A percentile compares a stretch with the other conserved stretches of the same genome.
These are phyloP conservation scores for Byasa hedistus DNA, from an alignment of 2,888 invertebrate genomes.

Conservation along the genomic window DNA sequence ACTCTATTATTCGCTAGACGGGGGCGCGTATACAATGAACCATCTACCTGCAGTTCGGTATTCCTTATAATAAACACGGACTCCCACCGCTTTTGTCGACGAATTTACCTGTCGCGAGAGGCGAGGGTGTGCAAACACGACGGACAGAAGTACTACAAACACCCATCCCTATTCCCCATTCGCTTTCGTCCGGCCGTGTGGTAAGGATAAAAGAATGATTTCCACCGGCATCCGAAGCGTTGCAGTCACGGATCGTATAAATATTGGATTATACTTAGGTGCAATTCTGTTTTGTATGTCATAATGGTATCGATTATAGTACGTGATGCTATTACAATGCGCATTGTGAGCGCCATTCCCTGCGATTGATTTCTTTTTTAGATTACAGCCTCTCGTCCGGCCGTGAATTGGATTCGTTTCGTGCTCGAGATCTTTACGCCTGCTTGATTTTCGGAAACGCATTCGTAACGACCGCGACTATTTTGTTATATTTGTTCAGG, in stretches of 20 bases:
- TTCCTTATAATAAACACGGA: constrained; percentile 68
- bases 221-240: constrained; percentile 43
- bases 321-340: constrained; percentile 78
- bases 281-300: constrained; percentile 75
- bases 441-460: constrained; percentile 52
- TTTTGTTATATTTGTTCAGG: constrained; percentile 30
- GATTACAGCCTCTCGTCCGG: constrained; percentile 62
- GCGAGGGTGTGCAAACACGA: constrained; percentile 67
- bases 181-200: constrained; percentile 20
- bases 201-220: constrained; percentile 40
- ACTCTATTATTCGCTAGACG: constrained; percentile 69
- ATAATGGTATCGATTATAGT: constrained; percentile 77
- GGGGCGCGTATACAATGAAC: constrained; percentile 63
- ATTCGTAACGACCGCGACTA: constrained; percentile 35
- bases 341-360: constrained; percentile 62
- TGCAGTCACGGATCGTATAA: constrained; percentile 71
- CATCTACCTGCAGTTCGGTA: constrained; percentile 71
- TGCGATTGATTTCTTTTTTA: constrained; percentile 67
- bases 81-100: constrained; percentile 69
- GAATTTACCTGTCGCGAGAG: constrained; percentile 70
- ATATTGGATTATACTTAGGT: constrained; percentile 79
- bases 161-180: constrained; percentile 41
- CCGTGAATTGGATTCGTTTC: constrained; percentile 62
- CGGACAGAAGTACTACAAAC: constrained; percentile 46
- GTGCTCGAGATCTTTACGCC: constrained; percentile 58